Evolutionary conservation across 2,888 invertebrate genomes (phyloP), one percentile per base, ranked within the genome.

Genomic region (Hyposoter didymator): DNA sequence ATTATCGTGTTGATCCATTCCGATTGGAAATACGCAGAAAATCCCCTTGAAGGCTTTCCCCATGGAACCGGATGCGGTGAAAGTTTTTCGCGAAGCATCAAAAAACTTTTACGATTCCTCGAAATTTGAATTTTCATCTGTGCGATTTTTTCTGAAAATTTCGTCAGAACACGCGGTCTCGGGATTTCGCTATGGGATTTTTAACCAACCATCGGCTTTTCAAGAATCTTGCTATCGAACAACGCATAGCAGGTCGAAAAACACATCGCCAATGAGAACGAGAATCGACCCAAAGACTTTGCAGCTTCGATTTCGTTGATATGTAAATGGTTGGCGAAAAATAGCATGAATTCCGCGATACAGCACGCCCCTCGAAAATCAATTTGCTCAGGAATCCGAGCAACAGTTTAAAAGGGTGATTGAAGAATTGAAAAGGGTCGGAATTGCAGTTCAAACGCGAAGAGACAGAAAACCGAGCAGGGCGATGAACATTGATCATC

Each of bases 181-280:
- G 39, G n/a, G n/a, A 49, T 49, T n/a, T 49, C n/a, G 5, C 17
- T n/a, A 17, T 17, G 49, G n/a, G 17, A 87, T 86, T 86, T 86
- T 89, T 88, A 88, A 90, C 89, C 87, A 86, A 74, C 87, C 73
- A 86, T 82, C 47, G 82, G 59, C 67, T 66, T 8, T 12, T 22
- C 22, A 64, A 64, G 8, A 35, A 39, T 17, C n/a, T 5, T 0
- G 17, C 35, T 6, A 35, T 35, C 8, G 35, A 59, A 22, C 3
- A 55, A 67, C 19, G 6, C 3, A 39, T 12, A 0, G 17, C 1
- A 12, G 17, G 14, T 39, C 17, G 43, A 73, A 73, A 8, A 22
- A 32, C 43, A 35, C 43, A 59, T 73, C 22, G n/a, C n/a, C 1
- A 14, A 28, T 28, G 28, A 32, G 14, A 59, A 32, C 17, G 43